Base-by-base conservation (phyloP, 2,113 vertebrate species). In the Odontophorus gujanensis region DNA sequence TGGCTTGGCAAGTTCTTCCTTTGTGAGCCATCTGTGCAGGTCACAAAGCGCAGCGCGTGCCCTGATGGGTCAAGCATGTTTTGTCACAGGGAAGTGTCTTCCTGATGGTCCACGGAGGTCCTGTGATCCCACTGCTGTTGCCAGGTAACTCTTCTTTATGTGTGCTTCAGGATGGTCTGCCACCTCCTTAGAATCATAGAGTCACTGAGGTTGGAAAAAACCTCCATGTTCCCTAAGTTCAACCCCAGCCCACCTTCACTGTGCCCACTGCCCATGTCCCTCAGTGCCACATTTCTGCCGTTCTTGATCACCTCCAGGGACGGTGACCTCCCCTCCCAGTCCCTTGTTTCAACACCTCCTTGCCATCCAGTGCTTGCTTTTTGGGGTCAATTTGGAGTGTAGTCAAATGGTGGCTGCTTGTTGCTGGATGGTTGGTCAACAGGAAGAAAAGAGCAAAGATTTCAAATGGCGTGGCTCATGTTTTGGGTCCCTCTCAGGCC, bases 121-220 rank as follows among this genome's bases (percentile, higher is more conserved):
- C 19, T n/a, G 19, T 11, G 3, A 40, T 74, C 24, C 26, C 26
- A 74, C 43, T 42, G 51, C 26, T 53, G 26, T 53, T 53, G 26
- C 26, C 51, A 53, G 59, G 55, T 6, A 24, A 1, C 9, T 73
- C 7, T 26, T 9, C 3, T 0, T 16, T 58, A 66, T 2, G 0
- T 28, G 4, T 66, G 24, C 48, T 78, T 79, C 14, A n/a, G 34
- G 45, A 24, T 66, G 58, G 40, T 24, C 38, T 32, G 13, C 20
- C 8, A 1, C 9, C 34, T 40, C 53, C 21, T 72, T 36, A 53
- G 26, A 53, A 53, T 53, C 26, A 53, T 43, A 43, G 43, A 43
- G 16, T 43, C 15, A 7, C 8, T 53, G 26, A 53, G 51, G 26
- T 30, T 30, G 26, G 51, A 53, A 30, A 53, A 30, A 26, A 17